Evolutionary conservation across 2,888 invertebrate genomes (phyloP), one percentile per base, ranked within the genome.

Genomic region (Bellardia bayeri): DNA sequence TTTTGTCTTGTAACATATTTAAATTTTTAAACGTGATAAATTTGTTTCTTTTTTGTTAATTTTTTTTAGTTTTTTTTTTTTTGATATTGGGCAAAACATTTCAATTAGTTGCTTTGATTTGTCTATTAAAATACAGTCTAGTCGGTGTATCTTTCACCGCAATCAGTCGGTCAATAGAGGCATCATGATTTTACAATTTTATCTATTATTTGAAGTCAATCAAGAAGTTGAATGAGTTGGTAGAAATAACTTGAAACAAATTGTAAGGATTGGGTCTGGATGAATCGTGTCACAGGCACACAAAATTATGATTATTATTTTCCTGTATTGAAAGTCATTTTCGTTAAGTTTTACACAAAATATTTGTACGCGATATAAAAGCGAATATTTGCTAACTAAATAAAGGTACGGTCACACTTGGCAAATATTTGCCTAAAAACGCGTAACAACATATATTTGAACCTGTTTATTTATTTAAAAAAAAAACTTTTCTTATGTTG

Each of bases 131-230:
- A 80, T 58, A 56, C 63, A 42, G 78, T 61, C 72, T 82, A 64
- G 58, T 37, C 74, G 56, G 51, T 68, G 54, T 56, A 56, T 83
- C 72, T 81, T 69, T 69, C 71, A 71, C 68, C 75, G 71, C 61
- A 80, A 75, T 82, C 72, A 82, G 49, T 79, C 74, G 86, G 74
- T 83, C 86, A 86, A 82, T 86, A 51, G 82, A 83, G 79, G 79
- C 69, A 86, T 86, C 86, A 86, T 86, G 86, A 83, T 83, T 86
- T 86, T 75, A 79, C 75, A 82, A 86, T 86, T 83, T 68, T 86
- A 82, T 78, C 74, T 69, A 69, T 71, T 79, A 75, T 79, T 78
- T 63, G 51, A 63, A 86, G 23, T 68, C 79, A 86, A 75, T 86
- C 74, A 79, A 79, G 45, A 42, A 68, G 64, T 54, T 54, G n/a